Conservation (phyloP, 92 coral and sea anemone genomes). For the Palythoa heliodiscus region DNA sequence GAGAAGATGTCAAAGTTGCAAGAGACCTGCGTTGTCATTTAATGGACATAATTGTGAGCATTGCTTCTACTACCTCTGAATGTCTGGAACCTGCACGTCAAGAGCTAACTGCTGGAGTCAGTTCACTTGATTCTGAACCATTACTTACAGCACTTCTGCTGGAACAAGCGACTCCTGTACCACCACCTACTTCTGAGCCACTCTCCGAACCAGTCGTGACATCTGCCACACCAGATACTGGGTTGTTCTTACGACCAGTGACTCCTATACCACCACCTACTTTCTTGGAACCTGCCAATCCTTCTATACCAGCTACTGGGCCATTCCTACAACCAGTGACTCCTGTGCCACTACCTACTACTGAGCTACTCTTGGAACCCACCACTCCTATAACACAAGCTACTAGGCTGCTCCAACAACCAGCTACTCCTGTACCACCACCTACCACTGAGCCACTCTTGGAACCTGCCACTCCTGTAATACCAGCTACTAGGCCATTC, state of each 20-base stretch:
- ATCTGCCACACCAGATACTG: background rate
- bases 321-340: background rate
- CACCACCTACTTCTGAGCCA: background rate
- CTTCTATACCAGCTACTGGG: background rate
- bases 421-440: background rate
- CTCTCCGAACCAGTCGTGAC: background rate
- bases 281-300: too few species aligned
- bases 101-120: background rate
- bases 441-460: background rate
- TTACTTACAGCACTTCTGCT: background rate
- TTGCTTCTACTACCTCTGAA: constrained; percentile 13
- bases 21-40: constrained; percentile 32
- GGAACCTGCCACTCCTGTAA: background rate
- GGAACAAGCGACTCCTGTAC: background rate
- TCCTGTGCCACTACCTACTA: background rate
- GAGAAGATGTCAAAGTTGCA: constrained; percentile 30
- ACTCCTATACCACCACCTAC: background rate
- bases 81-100: background rate
- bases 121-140: background rate
- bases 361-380: background rate
- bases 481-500: background rate
- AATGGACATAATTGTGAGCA: constrained; percentile 34
- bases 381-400: background rate
- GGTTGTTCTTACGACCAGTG: background rate
- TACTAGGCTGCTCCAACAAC: background rate